Conservation (phyloP, 1,140 invertebrate species). For the Spodoptera frugiperda region DNA sequence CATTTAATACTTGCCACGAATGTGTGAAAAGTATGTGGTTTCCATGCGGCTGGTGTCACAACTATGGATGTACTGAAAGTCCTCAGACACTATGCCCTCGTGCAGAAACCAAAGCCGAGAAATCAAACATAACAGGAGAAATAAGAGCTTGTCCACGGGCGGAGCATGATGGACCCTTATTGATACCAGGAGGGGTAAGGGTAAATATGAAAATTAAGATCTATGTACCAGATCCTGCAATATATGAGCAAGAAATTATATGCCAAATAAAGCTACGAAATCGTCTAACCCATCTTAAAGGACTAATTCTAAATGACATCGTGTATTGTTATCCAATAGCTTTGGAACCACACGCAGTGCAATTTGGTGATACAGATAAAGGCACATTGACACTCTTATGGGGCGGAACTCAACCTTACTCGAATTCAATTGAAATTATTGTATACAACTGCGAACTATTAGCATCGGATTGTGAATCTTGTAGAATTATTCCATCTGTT, state of each 20-base stretch:
- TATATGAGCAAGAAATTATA: constrained; percentile 60
- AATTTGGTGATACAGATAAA: constrained; percentile 37
- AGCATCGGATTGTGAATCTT: constrained; percentile 53
- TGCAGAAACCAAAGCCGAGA: constrained; percentile 10
- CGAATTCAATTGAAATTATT: constrained; percentile 56
- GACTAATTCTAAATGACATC: constrained; percentile 52
- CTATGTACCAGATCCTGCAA: constrained; percentile 54
- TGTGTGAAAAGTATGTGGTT: constrained; percentile 52
- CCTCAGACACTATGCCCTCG: constrained; percentile 51
- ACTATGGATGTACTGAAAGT: constrained; percentile 59
- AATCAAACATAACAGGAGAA: constrained; percentile 16
- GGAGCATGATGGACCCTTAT: constrained; percentile 51
- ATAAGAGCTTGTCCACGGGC: constrained; percentile 54
- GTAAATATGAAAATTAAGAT: constrained; percentile 61
- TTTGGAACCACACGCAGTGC: constrained; percentile 33
- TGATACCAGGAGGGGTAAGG: constrained; percentile 55
- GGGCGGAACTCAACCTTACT: constrained; percentile 60
- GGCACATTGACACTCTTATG: constrained; percentile 60
- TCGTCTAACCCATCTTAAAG: constrained; percentile 58
- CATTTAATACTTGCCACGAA: constrained; percentile 53
- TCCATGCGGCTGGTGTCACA: constrained; percentile 61
- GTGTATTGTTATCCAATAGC: constrained; percentile 57
- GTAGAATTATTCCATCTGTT: constrained; percentile 52
- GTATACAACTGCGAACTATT: constrained; percentile 56
- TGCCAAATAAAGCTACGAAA: constrained; percentile 61